Percentiles rank a stretch among this genome's conserved stretches.
These are phyloP conservation scores for Hippoglossus stenolepis DNA, from an alignment of 2,113 vertebrate genomes.

Conservation along the genomic window DNA sequence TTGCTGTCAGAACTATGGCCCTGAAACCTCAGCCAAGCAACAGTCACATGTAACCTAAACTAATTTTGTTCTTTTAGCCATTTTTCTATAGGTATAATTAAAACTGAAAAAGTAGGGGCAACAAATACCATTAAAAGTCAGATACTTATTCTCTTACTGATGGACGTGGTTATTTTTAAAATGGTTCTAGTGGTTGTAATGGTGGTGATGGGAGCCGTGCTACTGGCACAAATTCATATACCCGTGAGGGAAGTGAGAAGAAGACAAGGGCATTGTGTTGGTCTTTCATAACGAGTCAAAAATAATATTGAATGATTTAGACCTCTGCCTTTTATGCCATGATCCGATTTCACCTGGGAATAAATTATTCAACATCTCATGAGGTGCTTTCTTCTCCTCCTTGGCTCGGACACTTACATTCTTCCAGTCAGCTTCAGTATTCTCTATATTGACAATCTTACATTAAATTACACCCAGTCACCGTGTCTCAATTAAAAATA, in stretches of 20 bases:
- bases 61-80: too few species aligned
- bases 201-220: not conserved
- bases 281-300: slow-evolving; percentile 50
- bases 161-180: too few species aligned
- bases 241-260: slow-evolving; percentile 25
- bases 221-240: not conserved
- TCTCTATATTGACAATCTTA: slow-evolving; percentile 26
- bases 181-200: not conserved
- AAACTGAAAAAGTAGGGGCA: too few species aligned
- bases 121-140: not conserved
- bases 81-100: too few species aligned
- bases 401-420: slow-evolving; percentile 30
- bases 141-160: not conserved
- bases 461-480: slow-evolving; percentile 48
- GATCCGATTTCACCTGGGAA: slow-evolving; percentile 57
- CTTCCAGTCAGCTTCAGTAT: slow-evolving; percentile 15
- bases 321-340: slow-evolving; percentile 52
- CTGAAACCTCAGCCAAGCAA: too few species aligned
- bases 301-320: slow-evolving; percentile 71
- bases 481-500: slow-evolving; percentile 40
- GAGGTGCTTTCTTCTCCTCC: slow-evolving; percentile 35
- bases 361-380: slow-evolving; percentile 70
- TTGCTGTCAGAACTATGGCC: too few species aligned
- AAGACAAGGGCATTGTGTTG: slow-evolving; percentile 46
- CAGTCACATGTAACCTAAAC: not conserved